These are phyloP conservation scores for Phrynocephalus forsythii DNA, from an alignment of 2,797 vertebrate species.

Conservation along the genomic window DNA sequence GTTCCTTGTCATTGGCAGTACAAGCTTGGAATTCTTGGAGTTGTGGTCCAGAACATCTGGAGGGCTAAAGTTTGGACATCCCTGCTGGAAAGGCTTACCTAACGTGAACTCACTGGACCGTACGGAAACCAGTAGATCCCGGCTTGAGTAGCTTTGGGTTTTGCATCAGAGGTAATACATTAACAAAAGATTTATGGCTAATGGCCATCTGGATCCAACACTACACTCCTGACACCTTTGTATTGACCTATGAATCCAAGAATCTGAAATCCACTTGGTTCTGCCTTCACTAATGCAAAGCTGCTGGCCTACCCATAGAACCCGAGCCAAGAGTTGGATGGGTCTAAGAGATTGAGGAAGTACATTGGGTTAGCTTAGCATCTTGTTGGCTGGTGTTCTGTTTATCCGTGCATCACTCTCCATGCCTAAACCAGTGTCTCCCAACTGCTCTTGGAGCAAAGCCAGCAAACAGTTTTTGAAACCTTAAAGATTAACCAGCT, in stretches of 20 bases:
- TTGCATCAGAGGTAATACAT: background rate
- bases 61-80: too few species aligned
- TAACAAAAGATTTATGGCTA: background rate
- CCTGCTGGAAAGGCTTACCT: background rate
- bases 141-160: background rate
- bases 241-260: too few species aligned
- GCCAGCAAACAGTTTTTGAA: too few species aligned
- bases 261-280: background rate
- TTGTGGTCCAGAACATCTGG: too few species aligned
- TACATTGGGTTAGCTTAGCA: background rate
- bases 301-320: background rate
- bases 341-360: background rate
- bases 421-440: background rate
- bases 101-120: background rate
- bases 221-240: background rate
- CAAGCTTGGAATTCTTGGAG: too few species aligned
- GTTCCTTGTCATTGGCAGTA: too few species aligned
- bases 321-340: background rate
- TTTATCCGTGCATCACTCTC: background rate
- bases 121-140: background rate
- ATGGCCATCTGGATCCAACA: background rate
- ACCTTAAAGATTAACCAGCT: too few species aligned
- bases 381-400: background rate
- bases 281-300: background rate
- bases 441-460: background rate